Evolutionary conservation across 1,140 invertebrate species (phyloP).

Genomic region (Argopecten irradians): DNA sequence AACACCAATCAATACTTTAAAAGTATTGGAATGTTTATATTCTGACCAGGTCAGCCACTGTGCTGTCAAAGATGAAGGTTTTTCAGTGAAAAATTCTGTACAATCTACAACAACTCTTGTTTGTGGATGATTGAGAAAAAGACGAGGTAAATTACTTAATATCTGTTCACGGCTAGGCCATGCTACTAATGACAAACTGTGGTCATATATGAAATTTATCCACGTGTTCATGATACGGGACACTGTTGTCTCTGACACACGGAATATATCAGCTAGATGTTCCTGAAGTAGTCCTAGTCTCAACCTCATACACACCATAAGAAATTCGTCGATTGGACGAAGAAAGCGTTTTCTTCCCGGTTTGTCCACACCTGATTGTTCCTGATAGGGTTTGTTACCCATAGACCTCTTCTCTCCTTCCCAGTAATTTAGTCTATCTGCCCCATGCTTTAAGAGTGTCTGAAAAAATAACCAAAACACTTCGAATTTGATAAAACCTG

Average conservation of each 20-base stretch:
- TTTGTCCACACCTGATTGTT: conserved; percentile 24
- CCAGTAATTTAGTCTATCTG: conserved; percentile 38
- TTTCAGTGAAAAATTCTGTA: conserved; percentile 27
- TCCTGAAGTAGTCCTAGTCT: not conserved
- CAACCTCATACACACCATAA: conserved; percentile 34
- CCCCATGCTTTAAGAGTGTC: conserved; percentile 29
- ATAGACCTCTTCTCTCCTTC: conserved; percentile 35
- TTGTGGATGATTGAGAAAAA: not conserved
- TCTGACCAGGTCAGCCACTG: conserved; percentile 28
- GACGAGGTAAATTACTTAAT: not conserved
- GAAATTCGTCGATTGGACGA: conserved; percentile 43
- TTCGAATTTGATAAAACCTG: conserved; percentile 32
- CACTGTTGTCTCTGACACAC: conserved; percentile 29
- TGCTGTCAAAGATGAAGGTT: conserved; percentile 23
- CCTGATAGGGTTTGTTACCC: conserved; percentile 27
- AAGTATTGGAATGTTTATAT: conserved; percentile 38
- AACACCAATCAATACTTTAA: conserved; percentile 38
- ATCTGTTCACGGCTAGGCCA: conserved; percentile 28
- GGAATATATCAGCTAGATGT: conserved; percentile 26
- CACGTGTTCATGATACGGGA: conserved; percentile 31
- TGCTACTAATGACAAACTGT: not conserved
- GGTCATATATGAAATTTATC: conserved; percentile 31
- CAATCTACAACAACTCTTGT: conserved; percentile 26
- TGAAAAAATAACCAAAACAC: conserved; percentile 38
- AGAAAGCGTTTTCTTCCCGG: conserved; percentile 27